Evolutionary conservation across 2,113 vertebrate genomes (phyloP), one percentile per base, ranked within the genome.

Genomic region (Emydocephalus ijimae): DNA sequence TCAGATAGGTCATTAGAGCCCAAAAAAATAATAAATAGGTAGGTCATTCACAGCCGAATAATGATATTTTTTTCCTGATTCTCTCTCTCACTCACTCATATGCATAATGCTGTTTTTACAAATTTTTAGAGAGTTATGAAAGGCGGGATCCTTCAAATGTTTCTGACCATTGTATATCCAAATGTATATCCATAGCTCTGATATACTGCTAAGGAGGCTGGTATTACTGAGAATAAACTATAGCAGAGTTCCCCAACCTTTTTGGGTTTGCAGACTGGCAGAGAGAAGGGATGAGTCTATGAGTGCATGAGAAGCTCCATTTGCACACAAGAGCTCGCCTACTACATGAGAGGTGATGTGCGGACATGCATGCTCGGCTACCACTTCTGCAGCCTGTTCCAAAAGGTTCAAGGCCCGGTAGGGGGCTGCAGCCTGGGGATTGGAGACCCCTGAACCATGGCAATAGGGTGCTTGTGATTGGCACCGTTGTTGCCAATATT

Each of bases 201-300:
- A 89, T 24, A n/a, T 4, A 39, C 8, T 8, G 52, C 8, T 21
- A 11, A 39, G 87, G 20, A 55, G 18, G 20, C 2, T 39, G 54
- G 54, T 34, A 34, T 5, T 89, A n/a, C 11, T 39, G 9, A 34
- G 87, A 39, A 34, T 89, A 18, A 74, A 39, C 15, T 74, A 34
- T 7, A 39, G n/a, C n/a, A 20, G 61, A 64, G 26, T 61, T 29
- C 10, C 61, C 26, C 26, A 64, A 64, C 26, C 11, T 14, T n/a
- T n/a, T 64, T 0, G 11, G 26, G 2, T 61, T 61, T 26, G 3
- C 3, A 3, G 24, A 11, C 10, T 1, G 9, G 9, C 0, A 10
- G 9, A 10, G 57, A 26, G 61, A 14, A 4, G 4, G 61, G 26
- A 64, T 64, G 61, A 3, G 9, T 29, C 10, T 26, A 64, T 14